These are phyloP conservation scores for Onthophagus taurus DNA, from an alignment of 1,140 invertebrate genomes.

Conservation along the genomic window DNA sequence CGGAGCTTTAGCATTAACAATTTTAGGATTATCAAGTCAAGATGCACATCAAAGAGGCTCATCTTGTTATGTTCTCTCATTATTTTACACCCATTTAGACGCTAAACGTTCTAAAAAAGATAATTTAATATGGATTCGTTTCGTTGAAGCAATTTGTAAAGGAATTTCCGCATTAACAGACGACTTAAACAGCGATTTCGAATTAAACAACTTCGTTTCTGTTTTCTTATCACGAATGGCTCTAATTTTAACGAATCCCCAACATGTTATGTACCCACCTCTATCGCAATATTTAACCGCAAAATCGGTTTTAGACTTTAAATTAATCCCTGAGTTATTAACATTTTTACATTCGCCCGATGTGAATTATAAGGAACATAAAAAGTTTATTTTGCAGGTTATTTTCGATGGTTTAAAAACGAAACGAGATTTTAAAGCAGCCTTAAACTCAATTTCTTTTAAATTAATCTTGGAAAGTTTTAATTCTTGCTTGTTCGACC, in stretches of 20 bases:
- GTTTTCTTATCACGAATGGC: conserved; percentile 59
- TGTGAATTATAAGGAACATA: conserved; percentile 47
- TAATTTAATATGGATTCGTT: conserved; percentile 31
- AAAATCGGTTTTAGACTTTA: conserved; percentile 56
- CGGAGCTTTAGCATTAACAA: conserved; percentile 53
- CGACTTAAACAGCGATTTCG: conserved; percentile 40
- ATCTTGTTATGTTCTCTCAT: conserved; percentile 54
- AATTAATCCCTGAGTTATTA: conserved; percentile 67
- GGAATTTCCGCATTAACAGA: conserved; percentile 18
- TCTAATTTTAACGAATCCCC: conserved; percentile 54
- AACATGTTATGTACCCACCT: conserved; percentile 54
- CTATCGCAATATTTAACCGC: conserved; percentile 61
- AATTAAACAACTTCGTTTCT: conserved; percentile 54
- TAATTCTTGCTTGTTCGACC: conserved; percentile 39
- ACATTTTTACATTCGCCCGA: conserved; percentile 61
- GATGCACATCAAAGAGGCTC: conserved; percentile 49
- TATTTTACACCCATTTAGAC: conserved; percentile 59
- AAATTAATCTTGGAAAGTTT: conserved; percentile 48
- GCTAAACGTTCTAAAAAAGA: conserved; percentile 41
- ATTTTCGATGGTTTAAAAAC: conserved; percentile 52
- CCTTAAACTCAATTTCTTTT: conserved; percentile 41
- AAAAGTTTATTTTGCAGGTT: conserved; percentile 58
- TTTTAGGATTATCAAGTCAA: conserved; percentile 51
- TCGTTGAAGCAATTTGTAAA: conserved; percentile 30
- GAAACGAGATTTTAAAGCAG: conserved; percentile 41